A percentile compares a stretch with the other conserved stretches of the same genome.
Evolutionary conservation across 2,113 vertebrate genomes (phyloP).

Genomic region (Zootoca vivipara): DNA sequence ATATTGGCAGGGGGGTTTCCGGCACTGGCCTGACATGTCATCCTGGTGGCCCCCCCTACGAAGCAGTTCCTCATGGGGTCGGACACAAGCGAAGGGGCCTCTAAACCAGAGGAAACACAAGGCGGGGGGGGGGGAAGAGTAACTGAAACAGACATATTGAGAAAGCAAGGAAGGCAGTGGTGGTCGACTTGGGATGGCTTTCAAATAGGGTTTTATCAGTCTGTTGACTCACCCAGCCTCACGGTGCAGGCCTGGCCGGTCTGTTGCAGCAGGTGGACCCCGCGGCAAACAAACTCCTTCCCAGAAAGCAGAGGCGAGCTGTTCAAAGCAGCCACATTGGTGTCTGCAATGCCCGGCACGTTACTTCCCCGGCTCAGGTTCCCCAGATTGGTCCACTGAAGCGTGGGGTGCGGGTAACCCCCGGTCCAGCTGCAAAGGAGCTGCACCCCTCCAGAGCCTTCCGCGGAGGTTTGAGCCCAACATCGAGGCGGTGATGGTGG

Average conservation of each 20-base stretch:
- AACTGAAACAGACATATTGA: not conserved
- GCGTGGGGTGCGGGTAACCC: conserved; percentile 82
- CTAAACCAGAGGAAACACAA: conserved; percentile 64
- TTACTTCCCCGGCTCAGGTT: conserved; percentile 61
- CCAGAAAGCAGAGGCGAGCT: conserved; percentile 72
- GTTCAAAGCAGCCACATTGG: conserved; percentile 74
- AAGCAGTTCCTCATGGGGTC: conserved; percentile 82
- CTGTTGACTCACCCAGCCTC: conserved; percentile 81
- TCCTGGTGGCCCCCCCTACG: conserved; percentile 73
- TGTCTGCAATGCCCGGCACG: conserved; percentile 40
- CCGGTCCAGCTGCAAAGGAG: conserved; percentile 87
- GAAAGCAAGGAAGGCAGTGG: not conserved
- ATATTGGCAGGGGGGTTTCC: conserved; percentile 80
- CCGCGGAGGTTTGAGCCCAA: conserved; percentile 52
- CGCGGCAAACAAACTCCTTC: conserved; percentile 79
- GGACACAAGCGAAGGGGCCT: conserved; percentile 74
- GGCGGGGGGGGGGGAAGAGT: not conserved
- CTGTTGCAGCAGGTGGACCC: conserved; percentile 62
- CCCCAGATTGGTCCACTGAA: conserved; percentile 78
- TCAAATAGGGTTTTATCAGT: too few species aligned
- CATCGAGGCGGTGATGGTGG: conserved; percentile 77
- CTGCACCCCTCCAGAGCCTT: conserved; percentile 52
- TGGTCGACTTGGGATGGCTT: too few species aligned
- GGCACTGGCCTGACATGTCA: conserved; percentile 76
- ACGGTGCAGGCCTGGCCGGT: conserved; percentile 73